Percentiles rank a stretch among this genome's conserved stretches.
Conservation (phyloP, 2,797 vertebrate species). For the Nyctibius grandis region DNA sequence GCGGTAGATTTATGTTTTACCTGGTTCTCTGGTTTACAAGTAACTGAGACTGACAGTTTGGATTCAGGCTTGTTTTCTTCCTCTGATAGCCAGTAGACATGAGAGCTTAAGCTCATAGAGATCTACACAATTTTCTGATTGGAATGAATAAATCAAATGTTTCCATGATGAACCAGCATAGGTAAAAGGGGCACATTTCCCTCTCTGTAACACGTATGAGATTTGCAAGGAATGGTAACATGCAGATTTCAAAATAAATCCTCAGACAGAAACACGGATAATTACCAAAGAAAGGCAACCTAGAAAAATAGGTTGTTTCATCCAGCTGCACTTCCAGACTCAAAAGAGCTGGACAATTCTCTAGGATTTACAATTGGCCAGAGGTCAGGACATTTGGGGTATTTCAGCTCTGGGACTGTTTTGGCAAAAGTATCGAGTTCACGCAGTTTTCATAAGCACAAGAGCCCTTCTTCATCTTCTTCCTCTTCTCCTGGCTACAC, state of each 20-base stretch:
- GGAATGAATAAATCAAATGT: neutral
- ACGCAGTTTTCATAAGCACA: neutral
- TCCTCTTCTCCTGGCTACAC: neutral
- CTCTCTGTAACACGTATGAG: neutral
- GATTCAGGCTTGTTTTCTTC: neutral
- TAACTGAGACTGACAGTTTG: neutral
- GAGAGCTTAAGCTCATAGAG: neutral
- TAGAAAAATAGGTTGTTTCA: neutral
- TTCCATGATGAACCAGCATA: neutral
- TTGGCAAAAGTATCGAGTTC: neutral
- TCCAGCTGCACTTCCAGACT: neutral
- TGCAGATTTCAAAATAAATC: neutral
- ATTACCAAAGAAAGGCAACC: neutral
- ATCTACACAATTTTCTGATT: neutral
- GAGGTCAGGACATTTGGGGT: neutral
- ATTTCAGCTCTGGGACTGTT: neutral
- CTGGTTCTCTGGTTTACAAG: neutral
- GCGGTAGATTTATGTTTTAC: neutral
- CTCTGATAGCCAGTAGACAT: neutral
- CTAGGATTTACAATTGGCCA: neutral
- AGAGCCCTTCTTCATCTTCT: neutral
- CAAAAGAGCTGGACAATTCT: neutral
- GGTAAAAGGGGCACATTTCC: neutral
- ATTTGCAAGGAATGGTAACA: neutral
- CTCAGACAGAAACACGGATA: neutral